These are phyloP conservation scores for Teleogryllus oceanicus DNA, from an alignment of 2,888 invertebrate species.

Conservation along the genomic window DNA sequence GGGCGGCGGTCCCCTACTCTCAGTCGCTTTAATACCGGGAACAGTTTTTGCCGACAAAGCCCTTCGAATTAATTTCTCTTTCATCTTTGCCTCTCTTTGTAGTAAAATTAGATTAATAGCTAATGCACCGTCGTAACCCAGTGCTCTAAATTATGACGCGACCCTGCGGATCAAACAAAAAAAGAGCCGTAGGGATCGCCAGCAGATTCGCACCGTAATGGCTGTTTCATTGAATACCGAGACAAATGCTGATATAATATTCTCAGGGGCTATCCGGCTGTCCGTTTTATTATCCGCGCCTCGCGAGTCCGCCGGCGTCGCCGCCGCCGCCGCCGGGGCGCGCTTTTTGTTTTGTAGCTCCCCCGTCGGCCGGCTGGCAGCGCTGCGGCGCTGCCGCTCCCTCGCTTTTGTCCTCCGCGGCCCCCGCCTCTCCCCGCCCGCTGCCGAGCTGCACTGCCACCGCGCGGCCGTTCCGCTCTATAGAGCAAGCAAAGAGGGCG, in stretches of 20 bases:
- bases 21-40: background rate
- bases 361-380: background rate
- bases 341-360: background rate
- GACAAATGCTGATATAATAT: constrained; percentile 11
- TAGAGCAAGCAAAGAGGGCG: too few relatives aligned
- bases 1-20: too few relatives aligned
- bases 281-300: background rate
- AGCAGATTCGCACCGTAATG: background rate
- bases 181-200: background rate
- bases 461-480: too few relatives aligned
- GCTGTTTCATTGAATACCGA: constrained; percentile 9
- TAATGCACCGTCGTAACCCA: constrained; percentile 18
- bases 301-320: background rate
- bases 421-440: background rate
- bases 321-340: background rate
- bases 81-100: constrained; percentile 18
- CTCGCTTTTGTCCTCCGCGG: background rate
- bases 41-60: background rate
- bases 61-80: background rate
- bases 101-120: constrained; percentile 1
- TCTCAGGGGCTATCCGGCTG: background rate
- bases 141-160: constrained; percentile 18
- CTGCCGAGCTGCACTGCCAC: too few relatives aligned
- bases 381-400: background rate
- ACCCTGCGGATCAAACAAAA: constrained; percentile 18